A percentile compares a stretch with the other conserved stretches of the same genome.
Conservation (phyloP, 2,888 invertebrate genomes). For the Mesorhabditis sp. region DNA sequence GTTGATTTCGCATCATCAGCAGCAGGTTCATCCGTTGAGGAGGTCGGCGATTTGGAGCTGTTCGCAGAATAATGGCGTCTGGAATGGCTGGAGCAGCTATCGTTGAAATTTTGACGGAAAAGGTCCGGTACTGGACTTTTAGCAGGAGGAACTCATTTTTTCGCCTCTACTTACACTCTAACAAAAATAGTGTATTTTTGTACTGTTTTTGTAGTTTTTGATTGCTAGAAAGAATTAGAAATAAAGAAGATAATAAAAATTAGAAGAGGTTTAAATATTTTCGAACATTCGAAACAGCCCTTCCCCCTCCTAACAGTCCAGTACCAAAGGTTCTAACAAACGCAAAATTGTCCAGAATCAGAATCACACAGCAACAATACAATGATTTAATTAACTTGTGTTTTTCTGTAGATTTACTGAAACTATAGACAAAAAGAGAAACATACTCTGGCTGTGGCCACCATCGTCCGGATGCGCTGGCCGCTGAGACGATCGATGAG, state of each 20-base stretch:
- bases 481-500: conserved; percentile 8
- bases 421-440: conserved; percentile 9
- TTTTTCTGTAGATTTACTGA: background rate
- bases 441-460: conserved; percentile 54
- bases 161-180: no score
- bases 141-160: no score
- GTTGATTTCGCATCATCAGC: background rate
- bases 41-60: background rate
- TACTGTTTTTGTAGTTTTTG: no score
- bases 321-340: no score
- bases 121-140: no score
- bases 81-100: conserved; percentile 12
- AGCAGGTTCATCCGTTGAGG: background rate
- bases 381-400: no score
- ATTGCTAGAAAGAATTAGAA: no score
- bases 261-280: no score
- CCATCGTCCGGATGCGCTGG: conserved; percentile 49
- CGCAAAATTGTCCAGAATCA: no score
- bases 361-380: no score
- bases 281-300: background rate
- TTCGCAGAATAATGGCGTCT: conserved; percentile 10
- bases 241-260: no score
- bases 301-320: background rate
- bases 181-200: no score
- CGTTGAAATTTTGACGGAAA: background rate